phyloP scores from a whole-genome alignment of 2,888 invertebrate species.

The Poecilus cupreus region DNA sequence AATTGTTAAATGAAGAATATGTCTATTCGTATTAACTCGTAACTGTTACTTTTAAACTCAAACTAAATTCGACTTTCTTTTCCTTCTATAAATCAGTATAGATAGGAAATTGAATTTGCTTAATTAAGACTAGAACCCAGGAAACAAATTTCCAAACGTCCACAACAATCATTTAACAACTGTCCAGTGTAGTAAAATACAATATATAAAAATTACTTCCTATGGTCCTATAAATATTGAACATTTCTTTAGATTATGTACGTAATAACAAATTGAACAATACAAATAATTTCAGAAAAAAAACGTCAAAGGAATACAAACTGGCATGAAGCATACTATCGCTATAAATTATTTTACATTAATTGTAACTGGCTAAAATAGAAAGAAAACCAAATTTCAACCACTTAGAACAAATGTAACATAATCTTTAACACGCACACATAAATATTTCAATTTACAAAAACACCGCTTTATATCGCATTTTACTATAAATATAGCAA shows the following conservation, averaged over 20 bases:
- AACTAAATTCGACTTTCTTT: conserved; percentile 9
- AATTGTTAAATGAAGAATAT: not conserved
- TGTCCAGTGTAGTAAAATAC: conserved; percentile 39
- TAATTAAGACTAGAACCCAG: conserved; percentile 54
- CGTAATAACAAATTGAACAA: not conserved
- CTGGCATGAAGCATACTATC: not conserved
- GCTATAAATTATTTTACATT: conserved; percentile 13
- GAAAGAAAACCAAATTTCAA: not conserved
- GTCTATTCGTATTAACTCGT: not conserved
- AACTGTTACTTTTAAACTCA: conserved; percentile 2
- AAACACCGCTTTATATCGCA: conserved; percentile 23
- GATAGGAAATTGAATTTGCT: not conserved
- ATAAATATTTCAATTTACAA: conserved; percentile 34
- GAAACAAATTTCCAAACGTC: conserved; percentile 45
- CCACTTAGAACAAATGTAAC: conserved; percentile 3
- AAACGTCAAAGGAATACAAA: not conserved
- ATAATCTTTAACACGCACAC: not conserved
- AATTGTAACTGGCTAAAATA: not conserved
- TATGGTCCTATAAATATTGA: not conserved
- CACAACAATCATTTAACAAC: conserved; percentile 41
- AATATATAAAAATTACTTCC: conserved; percentile 5
- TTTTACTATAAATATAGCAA: conserved; percentile 57
- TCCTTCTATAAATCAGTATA: not conserved
- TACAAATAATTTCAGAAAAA: conserved; percentile 8
- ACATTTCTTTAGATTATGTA: conserved; percentile 5